A percentile compares a stretch with the other conserved stretches of the same genome.
Evolutionary conservation across 30 jellyfish, hydroid and myxozoan genomes (phyloP).

Genomic region (Rhopilema esculentum): DNA sequence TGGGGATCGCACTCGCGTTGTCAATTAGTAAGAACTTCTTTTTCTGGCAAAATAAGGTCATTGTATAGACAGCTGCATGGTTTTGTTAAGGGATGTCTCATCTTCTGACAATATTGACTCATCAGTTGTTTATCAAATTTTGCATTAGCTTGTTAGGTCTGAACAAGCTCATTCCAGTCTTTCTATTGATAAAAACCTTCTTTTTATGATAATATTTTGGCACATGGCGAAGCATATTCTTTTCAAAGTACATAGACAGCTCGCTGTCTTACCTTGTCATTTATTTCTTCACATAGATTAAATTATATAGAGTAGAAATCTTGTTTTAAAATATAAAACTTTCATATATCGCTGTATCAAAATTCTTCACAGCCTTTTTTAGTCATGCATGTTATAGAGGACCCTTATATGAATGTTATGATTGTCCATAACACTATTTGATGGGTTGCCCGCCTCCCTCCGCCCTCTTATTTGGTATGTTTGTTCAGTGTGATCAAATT

Average conservation of each 20-base stretch:
- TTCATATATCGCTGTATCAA: too few relatives aligned
- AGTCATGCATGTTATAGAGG: neutral
- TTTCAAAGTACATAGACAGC: too few relatives aligned
- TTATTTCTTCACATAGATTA: too few relatives aligned
- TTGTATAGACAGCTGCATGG: neutral
- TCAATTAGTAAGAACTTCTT: neutral
- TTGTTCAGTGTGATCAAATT: neutral
- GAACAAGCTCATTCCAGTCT: neutral
- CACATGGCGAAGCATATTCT: too few relatives aligned
- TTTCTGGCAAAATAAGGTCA: neutral
- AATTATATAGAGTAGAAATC: too few relatives aligned
- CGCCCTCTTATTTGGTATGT: neutral
- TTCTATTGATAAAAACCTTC: too few relatives aligned
- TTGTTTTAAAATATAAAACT: too few relatives aligned
- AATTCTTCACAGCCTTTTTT: neutral
- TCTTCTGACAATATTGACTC: neutral
- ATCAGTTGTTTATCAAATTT: neutral
- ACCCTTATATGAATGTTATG: neutral
- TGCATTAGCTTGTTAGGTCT: neutral
- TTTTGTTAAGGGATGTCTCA: neutral
- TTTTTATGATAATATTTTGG: too few relatives aligned
- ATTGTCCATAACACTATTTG: neutral
- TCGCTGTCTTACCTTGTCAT: too few relatives aligned
- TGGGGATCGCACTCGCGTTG: neutral
- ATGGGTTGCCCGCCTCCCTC: constrained; percentile 2